Percentiles rank a stretch among this genome's conserved stretches.
These are phyloP conservation scores for Spongia lamella DNA, from an alignment of 37 sponge, comb jelly and placozoan species.

Conservation along the genomic window DNA sequence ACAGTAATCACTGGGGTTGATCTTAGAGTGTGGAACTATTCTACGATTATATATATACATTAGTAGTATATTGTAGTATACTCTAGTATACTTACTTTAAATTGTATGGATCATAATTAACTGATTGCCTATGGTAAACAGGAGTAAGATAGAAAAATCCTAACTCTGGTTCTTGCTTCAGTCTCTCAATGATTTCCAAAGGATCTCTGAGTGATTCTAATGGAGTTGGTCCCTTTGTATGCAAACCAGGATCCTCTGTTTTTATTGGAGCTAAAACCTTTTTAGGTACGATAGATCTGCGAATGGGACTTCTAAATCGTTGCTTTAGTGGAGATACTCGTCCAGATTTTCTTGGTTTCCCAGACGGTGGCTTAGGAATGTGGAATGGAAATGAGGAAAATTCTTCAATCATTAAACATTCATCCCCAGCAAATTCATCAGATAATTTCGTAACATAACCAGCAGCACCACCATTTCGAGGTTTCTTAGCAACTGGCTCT, in stretches of 20 bases:
- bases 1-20: constrained; percentile 82
- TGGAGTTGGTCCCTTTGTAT: constrained; percentile 29
- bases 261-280: too few relatives aligned
- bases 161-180: constrained; percentile 79
- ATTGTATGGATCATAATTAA: constrained; percentile 90
- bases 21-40: constrained; percentile 77
- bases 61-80: background rate
- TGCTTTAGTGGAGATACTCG: too few relatives aligned
- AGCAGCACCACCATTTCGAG: background rate
- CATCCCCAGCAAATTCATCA: too few relatives aligned
- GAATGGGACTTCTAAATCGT: too few relatives aligned
- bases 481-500: background rate
- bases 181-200: constrained; percentile 77
- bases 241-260: too few relatives aligned
- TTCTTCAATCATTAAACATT: too few relatives aligned
- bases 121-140: constrained; percentile 45
- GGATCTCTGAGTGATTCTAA: constrained; percentile 72
- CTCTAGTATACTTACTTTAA: constrained; percentile 52
- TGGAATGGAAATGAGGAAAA: too few relatives aligned
- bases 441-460: too few relatives aligned
- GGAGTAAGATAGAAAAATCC: constrained; percentile 94
- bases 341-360: too few relatives aligned
- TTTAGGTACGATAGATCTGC: too few relatives aligned
- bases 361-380: too few relatives aligned
- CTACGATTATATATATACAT: too few relatives aligned